Conservation (phyloP, 2,797 vertebrate genomes). For the Lagorchestes hirsutus region DNA sequence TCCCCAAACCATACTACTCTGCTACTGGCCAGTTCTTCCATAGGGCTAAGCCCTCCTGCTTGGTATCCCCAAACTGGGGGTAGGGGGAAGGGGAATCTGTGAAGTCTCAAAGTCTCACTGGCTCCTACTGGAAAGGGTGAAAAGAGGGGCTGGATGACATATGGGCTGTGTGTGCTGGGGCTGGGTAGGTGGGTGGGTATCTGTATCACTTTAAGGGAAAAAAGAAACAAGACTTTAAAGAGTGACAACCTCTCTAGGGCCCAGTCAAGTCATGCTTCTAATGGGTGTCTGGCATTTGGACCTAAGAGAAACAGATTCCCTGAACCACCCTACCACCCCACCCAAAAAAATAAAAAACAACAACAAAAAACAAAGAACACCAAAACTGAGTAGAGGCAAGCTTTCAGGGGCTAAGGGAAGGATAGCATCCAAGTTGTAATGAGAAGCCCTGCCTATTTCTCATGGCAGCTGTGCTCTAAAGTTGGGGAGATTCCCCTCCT, state of each 20-base stretch:
- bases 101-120: not conserved
- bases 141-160: not conserved
- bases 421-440: conserved; percentile 14
- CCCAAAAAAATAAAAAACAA: not conserved
- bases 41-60: not conserved
- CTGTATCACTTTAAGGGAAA: not conserved
- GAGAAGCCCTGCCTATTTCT: not conserved
- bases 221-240: not conserved
- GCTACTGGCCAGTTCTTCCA: conserved; percentile 1
- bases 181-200: too few relatives aligned
- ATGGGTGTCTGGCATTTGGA: not conserved
- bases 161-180: too few relatives aligned
- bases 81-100: not conserved
- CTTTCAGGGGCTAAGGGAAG: not conserved
- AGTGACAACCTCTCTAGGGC: not conserved
- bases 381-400: not conserved
- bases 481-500: not conserved
- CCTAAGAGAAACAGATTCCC: not conserved
- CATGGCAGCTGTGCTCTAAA: conserved; percentile 11
- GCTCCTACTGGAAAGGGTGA: conserved; percentile 36
- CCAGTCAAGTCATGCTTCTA: not conserved
- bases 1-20: conserved; percentile 20
- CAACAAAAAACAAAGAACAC: not conserved
- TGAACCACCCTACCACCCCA: not conserved
- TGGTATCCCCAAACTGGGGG: not conserved